These are phyloP conservation scores for Mercenaria mercenaria DNA, from an alignment of 1,140 invertebrate species.

Conservation along the genomic window DNA sequence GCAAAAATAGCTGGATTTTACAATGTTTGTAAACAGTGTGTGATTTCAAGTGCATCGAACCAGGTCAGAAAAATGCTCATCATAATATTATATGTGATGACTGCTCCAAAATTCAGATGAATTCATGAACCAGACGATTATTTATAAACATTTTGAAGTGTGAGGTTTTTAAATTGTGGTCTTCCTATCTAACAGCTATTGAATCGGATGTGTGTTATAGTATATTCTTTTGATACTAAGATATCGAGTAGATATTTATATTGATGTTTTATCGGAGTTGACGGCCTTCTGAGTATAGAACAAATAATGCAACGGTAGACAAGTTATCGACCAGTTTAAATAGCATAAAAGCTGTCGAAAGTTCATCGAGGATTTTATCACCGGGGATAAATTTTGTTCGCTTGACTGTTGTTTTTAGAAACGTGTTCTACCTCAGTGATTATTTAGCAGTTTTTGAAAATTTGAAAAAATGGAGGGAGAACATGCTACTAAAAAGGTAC, in stretches of 20 bases:
- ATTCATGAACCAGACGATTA: background rate
- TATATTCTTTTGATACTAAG: background rate
- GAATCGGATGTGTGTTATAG: background rate
- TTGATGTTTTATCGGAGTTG: slow-evolving; percentile 7
- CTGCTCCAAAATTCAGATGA: background rate
- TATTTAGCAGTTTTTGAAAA: background rate
- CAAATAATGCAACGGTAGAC: background rate
- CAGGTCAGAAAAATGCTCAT: background rate
- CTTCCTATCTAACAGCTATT: background rate
- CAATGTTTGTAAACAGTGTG: background rate
- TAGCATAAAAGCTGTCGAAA: background rate
- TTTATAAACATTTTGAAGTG: background rate
- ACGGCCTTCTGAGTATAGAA: slow-evolving; percentile 5
- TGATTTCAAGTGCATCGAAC: background rate
- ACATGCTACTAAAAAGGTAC: background rate
- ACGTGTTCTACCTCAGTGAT: slow-evolving; percentile 8
- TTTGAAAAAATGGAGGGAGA: slow-evolving; percentile 37
- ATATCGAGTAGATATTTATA: slow-evolving; percentile 21
- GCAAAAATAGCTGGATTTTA: background rate
- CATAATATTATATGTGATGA: too few relatives aligned
- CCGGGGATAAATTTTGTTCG: background rate
- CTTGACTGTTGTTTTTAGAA: slow-evolving; percentile 2
- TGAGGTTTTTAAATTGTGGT: background rate
- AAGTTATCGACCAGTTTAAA: slow-evolving; percentile 8
- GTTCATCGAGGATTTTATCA: background rate